phyloP scores from a whole-genome alignment of 2,888 invertebrate genomes.

The Trachelus tabidus region DNA sequence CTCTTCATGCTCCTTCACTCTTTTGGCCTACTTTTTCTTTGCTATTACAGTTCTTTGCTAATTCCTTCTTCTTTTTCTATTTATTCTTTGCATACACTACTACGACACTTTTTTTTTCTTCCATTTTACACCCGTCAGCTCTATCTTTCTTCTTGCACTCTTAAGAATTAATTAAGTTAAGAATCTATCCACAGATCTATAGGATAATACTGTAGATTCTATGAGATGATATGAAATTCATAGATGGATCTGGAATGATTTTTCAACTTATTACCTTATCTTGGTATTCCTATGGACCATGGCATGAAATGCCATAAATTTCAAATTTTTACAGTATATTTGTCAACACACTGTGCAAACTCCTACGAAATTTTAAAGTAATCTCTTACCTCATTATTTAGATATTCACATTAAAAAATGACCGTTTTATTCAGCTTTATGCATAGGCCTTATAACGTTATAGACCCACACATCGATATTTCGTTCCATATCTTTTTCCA shows the following conservation, averaged over 20 bases:
- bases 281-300: background rate
- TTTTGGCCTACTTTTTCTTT: background rate
- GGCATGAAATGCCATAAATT: too few species aligned
- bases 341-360: too few species aligned
- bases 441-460: too few species aligned
- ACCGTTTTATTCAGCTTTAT: too few species aligned
- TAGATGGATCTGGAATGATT: background rate
- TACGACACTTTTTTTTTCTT: background rate
- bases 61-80: background rate
- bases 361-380: too few species aligned
- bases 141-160: background rate
- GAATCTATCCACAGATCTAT: background rate
- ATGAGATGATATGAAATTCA: background rate
- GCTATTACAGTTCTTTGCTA: background rate
- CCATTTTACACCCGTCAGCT: background rate
- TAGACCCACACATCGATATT: too few species aligned
- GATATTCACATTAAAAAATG: too few species aligned
- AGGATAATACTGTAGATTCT: background rate
- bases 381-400: too few species aligned
- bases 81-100: background rate
- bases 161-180: background rate
- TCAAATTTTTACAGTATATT: too few species aligned
- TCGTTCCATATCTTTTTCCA: too few species aligned
- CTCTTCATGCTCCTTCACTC: background rate
- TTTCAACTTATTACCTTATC: background rate